Evolutionary conservation across 1,140 invertebrate genomes (phyloP), one percentile per base, ranked within the genome.

Genomic region (Apolygus lucorum): DNA sequence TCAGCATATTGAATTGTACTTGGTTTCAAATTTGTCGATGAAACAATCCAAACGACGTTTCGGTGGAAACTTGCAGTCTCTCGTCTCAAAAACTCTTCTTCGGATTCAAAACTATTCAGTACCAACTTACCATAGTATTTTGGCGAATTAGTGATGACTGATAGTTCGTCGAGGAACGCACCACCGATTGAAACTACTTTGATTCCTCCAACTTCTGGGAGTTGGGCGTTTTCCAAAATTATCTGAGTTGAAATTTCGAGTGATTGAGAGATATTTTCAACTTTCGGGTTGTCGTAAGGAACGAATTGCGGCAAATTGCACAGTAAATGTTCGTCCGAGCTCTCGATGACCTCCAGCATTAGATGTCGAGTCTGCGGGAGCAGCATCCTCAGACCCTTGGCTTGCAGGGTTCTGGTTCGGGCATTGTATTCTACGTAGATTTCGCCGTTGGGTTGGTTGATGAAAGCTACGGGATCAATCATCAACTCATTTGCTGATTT

Each of bases 341-440:
- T n/a, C 34, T 29, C 1, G 26, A 28, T 14, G 26, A 21, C 28
- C 34, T 28, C 2, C 8, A 42, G 28, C 27, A 2, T 29, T 21
- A 4, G 1, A 2, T 8, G 64, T 28, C 21, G 28, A 27, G 34
- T 26, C 24, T 34, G 14, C 1, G 64, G 64, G 27, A 29, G n/a
- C 27, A 29, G n/a, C 1, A 70, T 28, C 28, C 28, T 52, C 14
- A 70, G 52, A 21, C 64, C 63, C n/a, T 25, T 1, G 29, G 63
- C 42, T 14, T 67, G 25, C 2, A 70, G 63, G 63, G 42, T 67
- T 22, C 59, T 70, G 14, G 63, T 67, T 24, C 63, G 27, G 11
- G 21, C 29, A 52, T 72, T 54, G 52, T 72, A 72, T 2, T 34
- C 21, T n/a, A 72, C 28, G 8, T 63, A 28, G 22, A 68, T 22